phyloP scores from a whole-genome alignment of 2,797 vertebrate genomes.

The Tinamus major region DNA sequence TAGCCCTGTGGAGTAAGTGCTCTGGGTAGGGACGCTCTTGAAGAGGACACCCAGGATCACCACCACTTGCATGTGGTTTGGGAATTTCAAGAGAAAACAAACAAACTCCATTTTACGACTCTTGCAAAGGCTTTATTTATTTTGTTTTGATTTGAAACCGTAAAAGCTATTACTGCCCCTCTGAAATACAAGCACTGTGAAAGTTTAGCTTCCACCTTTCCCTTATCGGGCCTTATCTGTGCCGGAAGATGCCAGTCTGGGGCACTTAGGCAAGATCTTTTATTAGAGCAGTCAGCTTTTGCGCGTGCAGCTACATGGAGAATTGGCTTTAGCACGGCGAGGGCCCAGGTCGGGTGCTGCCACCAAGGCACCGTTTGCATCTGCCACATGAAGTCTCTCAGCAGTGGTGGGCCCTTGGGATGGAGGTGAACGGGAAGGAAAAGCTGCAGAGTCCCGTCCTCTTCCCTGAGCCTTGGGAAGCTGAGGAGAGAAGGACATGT shows the following conservation, averaged over 20 bases:
- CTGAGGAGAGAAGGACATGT: too few species aligned
- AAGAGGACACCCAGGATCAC: neutral
- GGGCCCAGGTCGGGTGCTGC: too few species aligned
- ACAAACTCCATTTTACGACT: accelerated
- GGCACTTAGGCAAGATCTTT: neutral
- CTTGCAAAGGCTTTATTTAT: neutral
- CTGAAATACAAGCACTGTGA: neutral
- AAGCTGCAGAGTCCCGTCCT: neutral
- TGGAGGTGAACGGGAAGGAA: neutral
- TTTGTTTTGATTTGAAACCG: neutral
- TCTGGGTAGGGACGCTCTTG: neutral
- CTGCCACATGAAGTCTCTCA: too few species aligned
- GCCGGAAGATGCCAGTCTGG: neutral
- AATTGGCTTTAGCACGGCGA: neutral
- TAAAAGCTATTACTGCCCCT: neutral
- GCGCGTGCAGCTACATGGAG: neutral
- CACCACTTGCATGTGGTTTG: accelerated
- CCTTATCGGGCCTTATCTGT: neutral
- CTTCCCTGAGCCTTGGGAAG: too few species aligned
- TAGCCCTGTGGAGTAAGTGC: neutral
- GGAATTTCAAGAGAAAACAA: neutral
- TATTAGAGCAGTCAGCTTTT: neutral
- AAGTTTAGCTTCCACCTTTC: neutral
- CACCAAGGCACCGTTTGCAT: neutral
- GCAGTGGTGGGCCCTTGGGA: neutral